A percentile compares a stretch with the other conserved stretches of the same genome.
Conservation (phyloP, 2,888 invertebrate species). For the Periphyllus acericola region DNA sequence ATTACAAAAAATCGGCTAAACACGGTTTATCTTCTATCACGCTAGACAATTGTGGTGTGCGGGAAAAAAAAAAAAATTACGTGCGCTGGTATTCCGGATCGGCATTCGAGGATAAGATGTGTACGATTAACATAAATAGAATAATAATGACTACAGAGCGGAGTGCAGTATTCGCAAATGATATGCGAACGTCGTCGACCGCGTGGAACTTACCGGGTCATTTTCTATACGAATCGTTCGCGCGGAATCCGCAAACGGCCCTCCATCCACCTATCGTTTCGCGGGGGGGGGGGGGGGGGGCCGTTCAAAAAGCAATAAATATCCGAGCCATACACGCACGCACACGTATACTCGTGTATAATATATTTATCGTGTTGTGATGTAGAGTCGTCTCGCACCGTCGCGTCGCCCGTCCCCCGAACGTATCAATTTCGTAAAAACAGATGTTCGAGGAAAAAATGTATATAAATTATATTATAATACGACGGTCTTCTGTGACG, state of each 20-base stretch:
- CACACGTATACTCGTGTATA: background rate
- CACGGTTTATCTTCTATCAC: background rate
- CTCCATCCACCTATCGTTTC: background rate
- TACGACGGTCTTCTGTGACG: background rate
- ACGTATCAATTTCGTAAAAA: slow-evolving; percentile 61
- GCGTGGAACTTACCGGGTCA: background rate
- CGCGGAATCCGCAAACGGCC: slow-evolving; percentile 24
- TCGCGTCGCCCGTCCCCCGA: slow-evolving; percentile 24
- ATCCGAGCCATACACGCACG: background rate
- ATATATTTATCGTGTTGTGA: background rate
- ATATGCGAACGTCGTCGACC: background rate
- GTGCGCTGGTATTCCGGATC: background rate
- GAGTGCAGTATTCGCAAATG: background rate
- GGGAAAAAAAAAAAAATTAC: background rate
- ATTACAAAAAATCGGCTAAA: background rate
- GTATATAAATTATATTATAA: background rate
- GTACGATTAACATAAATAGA: background rate
- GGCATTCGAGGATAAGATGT: background rate
- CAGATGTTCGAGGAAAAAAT: slow-evolving; percentile 44
- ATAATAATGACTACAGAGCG: background rate
- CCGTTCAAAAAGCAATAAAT: slow-evolving; percentile 55
- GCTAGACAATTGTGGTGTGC: background rate
- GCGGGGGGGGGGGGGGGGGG: no score
- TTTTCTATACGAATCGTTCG: slow-evolving; percentile 35
- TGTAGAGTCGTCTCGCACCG: slow-evolving; percentile 55